Conservation (phyloP, 2,113 vertebrate genomes). For the Sitta europaea region DNA sequence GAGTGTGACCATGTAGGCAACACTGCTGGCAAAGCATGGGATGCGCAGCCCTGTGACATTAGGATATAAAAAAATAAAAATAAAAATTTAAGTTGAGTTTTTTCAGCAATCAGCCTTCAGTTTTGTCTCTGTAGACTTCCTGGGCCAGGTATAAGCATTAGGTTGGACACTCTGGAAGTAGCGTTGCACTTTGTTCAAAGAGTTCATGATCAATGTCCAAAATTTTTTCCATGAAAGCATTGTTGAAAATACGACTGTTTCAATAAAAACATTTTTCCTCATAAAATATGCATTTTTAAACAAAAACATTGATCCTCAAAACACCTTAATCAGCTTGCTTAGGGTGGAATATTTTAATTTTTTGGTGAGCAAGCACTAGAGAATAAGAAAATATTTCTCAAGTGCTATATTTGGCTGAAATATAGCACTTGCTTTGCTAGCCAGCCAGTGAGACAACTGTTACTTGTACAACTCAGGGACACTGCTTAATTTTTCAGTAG, state of each 20-base stretch:
- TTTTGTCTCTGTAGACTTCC: background rate
- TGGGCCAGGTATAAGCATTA: background rate
- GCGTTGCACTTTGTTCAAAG: background rate
- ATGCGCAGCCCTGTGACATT: fast-evolving
- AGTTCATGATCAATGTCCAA: background rate
- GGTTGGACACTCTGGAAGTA: background rate
- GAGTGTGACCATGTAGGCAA: fast-evolving
- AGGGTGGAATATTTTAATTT: background rate
- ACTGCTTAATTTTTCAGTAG: background rate
- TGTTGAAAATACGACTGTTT: background rate
- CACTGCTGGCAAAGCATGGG: background rate
- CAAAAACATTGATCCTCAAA: background rate
- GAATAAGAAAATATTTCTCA: background rate
- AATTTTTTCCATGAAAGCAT: background rate
- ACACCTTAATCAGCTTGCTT: background rate
- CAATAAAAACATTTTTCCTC: background rate
- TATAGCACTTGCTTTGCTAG: background rate
- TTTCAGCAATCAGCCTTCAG: background rate
- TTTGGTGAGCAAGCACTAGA: background rate
- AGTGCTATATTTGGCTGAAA: background rate
- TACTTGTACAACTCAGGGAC: background rate
- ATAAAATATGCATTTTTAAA: background rate
- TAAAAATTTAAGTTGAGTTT: background rate
- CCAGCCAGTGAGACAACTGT: background rate
- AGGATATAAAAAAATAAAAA: background rate